These are phyloP conservation scores for Thymallus thymallus DNA, from an alignment of 2,113 vertebrate genomes.

Conservation along the genomic window DNA sequence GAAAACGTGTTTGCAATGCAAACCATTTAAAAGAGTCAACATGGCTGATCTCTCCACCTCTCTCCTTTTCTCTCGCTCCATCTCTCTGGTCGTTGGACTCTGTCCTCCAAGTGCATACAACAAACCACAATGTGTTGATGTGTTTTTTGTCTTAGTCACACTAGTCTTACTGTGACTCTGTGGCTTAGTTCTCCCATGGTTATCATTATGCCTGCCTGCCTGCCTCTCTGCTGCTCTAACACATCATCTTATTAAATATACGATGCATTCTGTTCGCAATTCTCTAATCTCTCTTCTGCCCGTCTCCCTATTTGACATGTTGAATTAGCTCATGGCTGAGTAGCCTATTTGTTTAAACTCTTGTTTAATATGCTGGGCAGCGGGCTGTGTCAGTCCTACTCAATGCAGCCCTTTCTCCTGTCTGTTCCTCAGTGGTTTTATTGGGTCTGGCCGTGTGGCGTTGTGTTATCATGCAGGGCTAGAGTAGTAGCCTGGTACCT, in stretches of 20 bases:
- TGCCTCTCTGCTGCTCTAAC: too few relatives aligned
- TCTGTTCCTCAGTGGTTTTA: too few relatives aligned
- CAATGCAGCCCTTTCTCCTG: not conserved
- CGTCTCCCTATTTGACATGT: too few relatives aligned
- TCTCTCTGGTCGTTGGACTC: not conserved
- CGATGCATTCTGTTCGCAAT: too few relatives aligned
- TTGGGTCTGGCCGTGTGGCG: not conserved
- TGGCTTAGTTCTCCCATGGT: conserved; percentile 8
- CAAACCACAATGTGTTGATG: conserved; percentile 31
- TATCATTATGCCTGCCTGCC: conserved; percentile 27
- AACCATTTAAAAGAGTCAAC: not conserved
- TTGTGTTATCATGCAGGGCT: not conserved
- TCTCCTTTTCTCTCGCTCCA: not conserved
- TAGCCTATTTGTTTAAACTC: too few relatives aligned
- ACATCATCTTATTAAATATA: too few relatives aligned
- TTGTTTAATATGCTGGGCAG: not conserved
- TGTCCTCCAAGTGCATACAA: conserved; percentile 9
- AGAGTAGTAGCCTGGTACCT: not conserved
- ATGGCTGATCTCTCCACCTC: not conserved
- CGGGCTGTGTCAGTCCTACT: not conserved
- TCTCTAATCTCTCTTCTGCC: too few relatives aligned
- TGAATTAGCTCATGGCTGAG: too few relatives aligned
- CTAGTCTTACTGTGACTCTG: conserved; percentile 21
- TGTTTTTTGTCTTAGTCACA: not conserved
- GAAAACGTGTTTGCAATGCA: not conserved